Evolutionary conservation across 2,797 vertebrate genomes (phyloP).

Genomic region (Sebastes hopkinsi): DNA sequence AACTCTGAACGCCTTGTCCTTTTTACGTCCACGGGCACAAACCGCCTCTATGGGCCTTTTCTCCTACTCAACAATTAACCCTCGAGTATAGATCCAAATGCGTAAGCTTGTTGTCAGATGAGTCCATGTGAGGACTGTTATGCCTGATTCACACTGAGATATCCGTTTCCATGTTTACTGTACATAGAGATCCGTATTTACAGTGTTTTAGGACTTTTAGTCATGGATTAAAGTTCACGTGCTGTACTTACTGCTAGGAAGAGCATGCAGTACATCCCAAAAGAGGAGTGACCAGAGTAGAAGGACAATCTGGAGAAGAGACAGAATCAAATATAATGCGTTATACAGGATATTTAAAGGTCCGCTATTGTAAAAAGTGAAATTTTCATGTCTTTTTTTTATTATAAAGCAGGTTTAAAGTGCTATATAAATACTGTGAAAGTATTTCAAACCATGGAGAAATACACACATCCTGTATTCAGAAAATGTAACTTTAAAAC

Average conservation of each 20-base stretch:
- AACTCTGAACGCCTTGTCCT: slow-evolving; percentile 34
- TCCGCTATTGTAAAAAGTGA: no score
- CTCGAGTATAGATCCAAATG: slow-evolving; percentile 12
- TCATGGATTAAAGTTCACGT: background rate
- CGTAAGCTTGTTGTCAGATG: slow-evolving; percentile 6
- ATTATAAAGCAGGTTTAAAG: no score
- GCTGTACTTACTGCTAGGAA: slow-evolving; percentile 94
- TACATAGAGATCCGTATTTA: background rate
- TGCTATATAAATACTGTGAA: no score
- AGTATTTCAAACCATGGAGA: no score
- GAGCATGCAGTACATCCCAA: slow-evolving; percentile 99
- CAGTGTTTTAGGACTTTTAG: background rate
- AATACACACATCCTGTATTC: no score
- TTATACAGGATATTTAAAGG: background rate
- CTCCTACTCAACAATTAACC: slow-evolving; percentile 21
- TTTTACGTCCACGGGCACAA: slow-evolving; percentile 43
- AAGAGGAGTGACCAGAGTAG: slow-evolving; percentile 98
- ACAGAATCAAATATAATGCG: background rate
- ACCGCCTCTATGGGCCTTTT: slow-evolving; percentile 17
- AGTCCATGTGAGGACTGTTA: slow-evolving; percentile 2
- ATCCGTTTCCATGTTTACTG: slow-evolving; percentile 1
- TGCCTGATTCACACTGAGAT: slow-evolving; percentile 4
- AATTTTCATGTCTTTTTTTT: no score
- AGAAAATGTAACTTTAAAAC: no score
- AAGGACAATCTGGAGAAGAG: slow-evolving; percentile 89